Percentiles rank a stretch among this genome's conserved stretches.
phyloP scores from a whole-genome alignment of 2,113 vertebrate species.

The Atractosteus spatula region DNA sequence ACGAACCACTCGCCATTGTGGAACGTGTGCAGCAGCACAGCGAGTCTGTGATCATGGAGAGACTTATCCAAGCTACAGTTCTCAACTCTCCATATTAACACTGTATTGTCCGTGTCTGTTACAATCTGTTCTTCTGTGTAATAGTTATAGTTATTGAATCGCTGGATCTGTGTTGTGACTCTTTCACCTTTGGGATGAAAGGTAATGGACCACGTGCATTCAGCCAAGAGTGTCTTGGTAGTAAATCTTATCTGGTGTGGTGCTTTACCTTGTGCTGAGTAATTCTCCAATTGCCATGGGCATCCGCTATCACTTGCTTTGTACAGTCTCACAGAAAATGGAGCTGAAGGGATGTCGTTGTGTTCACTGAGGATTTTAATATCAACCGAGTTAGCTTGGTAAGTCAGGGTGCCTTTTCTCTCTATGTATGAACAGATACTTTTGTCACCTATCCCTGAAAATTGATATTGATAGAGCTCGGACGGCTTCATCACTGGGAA shows the following conservation, averaged over 20 bases:
- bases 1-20: conserved; percentile 2
- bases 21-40: background rate
- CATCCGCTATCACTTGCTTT: background rate
- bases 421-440: background rate
- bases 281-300: background rate
- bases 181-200: conserved; percentile 1
- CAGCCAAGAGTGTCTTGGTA: background rate
- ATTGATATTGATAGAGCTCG: background rate
- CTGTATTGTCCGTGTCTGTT: background rate
- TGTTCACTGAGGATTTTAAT: background rate
- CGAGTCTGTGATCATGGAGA: conserved; percentile 6
- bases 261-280: background rate
- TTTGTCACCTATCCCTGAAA: too few relatives aligned
- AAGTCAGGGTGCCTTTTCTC: background rate
- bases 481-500: background rate
- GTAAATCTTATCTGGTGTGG: background rate
- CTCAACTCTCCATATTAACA: background rate
- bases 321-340: background rate
- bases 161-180: background rate
- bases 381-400: background rate
- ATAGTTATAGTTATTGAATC: too few relatives aligned
- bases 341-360: background rate
- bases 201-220: background rate
- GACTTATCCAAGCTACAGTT: background rate
- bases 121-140: background rate